phyloP scores from a whole-genome alignment of 2,797 vertebrate species.

The Antrozous pallidus region DNA sequence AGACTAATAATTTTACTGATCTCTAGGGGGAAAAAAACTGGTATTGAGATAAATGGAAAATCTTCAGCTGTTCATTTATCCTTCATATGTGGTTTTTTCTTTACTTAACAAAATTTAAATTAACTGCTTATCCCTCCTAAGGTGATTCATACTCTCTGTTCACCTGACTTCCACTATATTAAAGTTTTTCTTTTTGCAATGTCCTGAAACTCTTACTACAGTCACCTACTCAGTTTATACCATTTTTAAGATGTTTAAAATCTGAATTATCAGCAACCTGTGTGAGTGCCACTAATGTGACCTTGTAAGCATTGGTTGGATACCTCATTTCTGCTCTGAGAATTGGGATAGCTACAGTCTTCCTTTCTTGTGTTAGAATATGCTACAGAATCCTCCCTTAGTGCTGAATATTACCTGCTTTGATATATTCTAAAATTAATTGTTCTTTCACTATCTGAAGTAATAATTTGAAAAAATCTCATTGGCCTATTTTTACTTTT shows the following conservation, averaged over 20 bases:
- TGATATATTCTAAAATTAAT: not conserved
- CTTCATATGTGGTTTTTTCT: not conserved
- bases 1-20: not conserved
- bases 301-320: not conserved
- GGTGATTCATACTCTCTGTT: not conserved
- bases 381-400: not conserved
- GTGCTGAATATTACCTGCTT: not conserved
- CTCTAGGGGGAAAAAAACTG: not conserved
- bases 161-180: not conserved
- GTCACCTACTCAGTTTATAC: not conserved
- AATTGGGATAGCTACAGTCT: not conserved
- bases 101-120: constrained; percentile 21
- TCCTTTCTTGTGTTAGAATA: not conserved
- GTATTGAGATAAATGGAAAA: constrained; percentile 10
- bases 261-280: not conserved
- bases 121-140: not conserved
- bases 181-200: not conserved
- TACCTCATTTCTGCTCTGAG: not conserved
- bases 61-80: constrained; percentile 19
- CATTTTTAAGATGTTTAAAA: constrained; percentile 36
- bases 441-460: constrained; percentile 4
- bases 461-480: not conserved
- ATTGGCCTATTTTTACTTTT: not conserved
- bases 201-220: not conserved
- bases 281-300: not conserved